phyloP scores from a whole-genome alignment of 2,113 vertebrate genomes.

The Eubucco bourcierii region DNA sequence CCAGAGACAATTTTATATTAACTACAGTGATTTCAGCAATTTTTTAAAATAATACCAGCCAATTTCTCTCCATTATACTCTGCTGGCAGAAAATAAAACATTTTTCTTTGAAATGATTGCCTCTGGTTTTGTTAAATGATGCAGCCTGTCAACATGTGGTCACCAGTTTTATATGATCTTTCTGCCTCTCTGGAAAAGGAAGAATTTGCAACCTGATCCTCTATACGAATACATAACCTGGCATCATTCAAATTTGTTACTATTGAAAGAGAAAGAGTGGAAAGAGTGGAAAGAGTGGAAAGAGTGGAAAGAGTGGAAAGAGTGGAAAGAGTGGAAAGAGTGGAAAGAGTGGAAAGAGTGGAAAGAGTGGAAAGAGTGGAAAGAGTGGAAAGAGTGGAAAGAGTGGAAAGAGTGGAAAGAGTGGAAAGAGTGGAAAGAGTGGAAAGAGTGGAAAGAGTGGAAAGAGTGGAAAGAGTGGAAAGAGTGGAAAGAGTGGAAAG shows the following conservation, averaged over 20 bases:
- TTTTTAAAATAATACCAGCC: slow-evolving; percentile 89
- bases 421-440: too few relatives aligned
- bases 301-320: too few relatives aligned
- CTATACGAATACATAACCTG: slow-evolving; percentile 78
- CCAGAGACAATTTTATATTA: slow-evolving; percentile 87
- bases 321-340: too few relatives aligned
- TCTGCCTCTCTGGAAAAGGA: slow-evolving; percentile 77
- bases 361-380: too few relatives aligned
- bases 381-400: too few relatives aligned
- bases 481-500: too few relatives aligned
- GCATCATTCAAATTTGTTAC: slow-evolving; percentile 63
- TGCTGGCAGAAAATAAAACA: slow-evolving; percentile 87
- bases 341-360: too few relatives aligned
- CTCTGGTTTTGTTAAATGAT: slow-evolving; percentile 85
- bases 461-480: too few relatives aligned
- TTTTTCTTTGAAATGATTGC: slow-evolving; percentile 86
- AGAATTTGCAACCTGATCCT: slow-evolving; percentile 75
- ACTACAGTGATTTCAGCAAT: slow-evolving; percentile 89
- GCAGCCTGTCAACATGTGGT: slow-evolving; percentile 84
- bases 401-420: too few relatives aligned
- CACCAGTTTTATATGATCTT: slow-evolving; percentile 81
- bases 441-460: too few relatives aligned
- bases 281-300: too few relatives aligned
- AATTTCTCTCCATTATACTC: slow-evolving; percentile 88
- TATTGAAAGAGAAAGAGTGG: too few relatives aligned